phyloP scores from a whole-genome alignment of 2,797 vertebrate genomes.

The Molossus molossus region DNA sequence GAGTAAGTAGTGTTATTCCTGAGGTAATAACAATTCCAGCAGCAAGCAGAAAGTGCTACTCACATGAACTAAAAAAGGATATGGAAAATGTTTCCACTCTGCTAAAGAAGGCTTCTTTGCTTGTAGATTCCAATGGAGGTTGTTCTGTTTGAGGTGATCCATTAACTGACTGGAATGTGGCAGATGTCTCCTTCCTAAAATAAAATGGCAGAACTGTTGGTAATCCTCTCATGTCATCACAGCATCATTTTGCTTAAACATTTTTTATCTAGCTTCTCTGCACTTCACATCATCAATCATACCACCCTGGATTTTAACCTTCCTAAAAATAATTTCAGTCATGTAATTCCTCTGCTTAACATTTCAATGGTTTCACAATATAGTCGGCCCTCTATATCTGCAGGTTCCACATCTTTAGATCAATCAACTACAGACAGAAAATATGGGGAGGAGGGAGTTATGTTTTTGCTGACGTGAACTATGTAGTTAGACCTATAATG shows the following conservation, averaged over 20 bases:
- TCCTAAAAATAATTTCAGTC: conserved; percentile 58
- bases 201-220: conserved; percentile 28
- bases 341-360: conserved; percentile 23
- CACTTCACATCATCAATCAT: background rate
- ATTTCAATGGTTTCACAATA: conserved; percentile 22
- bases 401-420: background rate
- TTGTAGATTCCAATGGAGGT: conserved; percentile 92
- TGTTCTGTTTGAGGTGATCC: conserved; percentile 87
- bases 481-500: background rate
- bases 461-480: background rate
- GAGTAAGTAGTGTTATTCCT: background rate
- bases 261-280: background rate
- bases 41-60: background rate
- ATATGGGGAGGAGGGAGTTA: background rate
- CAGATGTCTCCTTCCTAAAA: conserved; percentile 89
- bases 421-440: background rate
- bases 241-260: background rate
- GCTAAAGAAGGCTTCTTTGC: conserved; percentile 96
- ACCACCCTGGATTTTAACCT: conserved; percentile 30
- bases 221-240: background rate
- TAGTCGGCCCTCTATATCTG: background rate
- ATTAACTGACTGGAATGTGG: conserved; percentile 87
- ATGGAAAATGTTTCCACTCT: conserved; percentile 97
- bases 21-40: background rate
- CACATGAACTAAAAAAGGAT: conserved; percentile 92